A percentile compares a stretch with the other conserved stretches of the same genome.
phyloP scores from a whole-genome alignment of 1,140 invertebrate genomes.

The Mesaphorura yosii region DNA sequence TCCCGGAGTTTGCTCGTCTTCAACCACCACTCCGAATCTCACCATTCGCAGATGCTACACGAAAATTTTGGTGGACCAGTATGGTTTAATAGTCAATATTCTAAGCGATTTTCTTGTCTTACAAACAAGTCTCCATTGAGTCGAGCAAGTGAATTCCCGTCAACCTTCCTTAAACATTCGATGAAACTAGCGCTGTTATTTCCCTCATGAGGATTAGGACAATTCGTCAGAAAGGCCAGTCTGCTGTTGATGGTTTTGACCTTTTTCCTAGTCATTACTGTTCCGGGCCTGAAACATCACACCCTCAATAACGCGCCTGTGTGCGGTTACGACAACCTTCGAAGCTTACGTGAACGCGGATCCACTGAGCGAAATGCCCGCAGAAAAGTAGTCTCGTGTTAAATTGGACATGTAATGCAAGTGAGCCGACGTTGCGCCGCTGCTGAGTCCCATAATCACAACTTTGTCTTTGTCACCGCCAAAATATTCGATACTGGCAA shows the following conservation, averaged over 20 bases:
- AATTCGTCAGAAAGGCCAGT: not conserved
- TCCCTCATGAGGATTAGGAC: no score
- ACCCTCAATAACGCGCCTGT: no score
- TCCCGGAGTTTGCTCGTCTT: not conserved
- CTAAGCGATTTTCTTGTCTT: not conserved
- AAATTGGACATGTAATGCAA: slow-evolving; percentile 1
- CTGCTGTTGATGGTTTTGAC: not conserved
- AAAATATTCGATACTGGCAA: not conserved
- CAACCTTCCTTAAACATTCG: not conserved
- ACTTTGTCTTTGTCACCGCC: not conserved
- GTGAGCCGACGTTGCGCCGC: not conserved
- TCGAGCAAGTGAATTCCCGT: not conserved
- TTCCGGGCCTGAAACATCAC: not conserved
- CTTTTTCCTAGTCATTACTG: not conserved
- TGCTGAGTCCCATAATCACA: not conserved
- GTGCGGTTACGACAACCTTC: no score
- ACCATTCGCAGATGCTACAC: slow-evolving; percentile 5
- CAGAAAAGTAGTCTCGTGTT: not conserved
- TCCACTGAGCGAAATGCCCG: not conserved
- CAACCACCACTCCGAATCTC: slow-evolving; percentile 10
- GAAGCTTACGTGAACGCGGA: no score
- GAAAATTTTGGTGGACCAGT: no score
- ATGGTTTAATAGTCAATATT: not conserved
- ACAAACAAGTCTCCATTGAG: not conserved
- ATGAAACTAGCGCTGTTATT: not conserved